These are phyloP conservation scores for Popillia japonica DNA, from an alignment of 1,140 invertebrate species.

Conservation along the genomic window DNA sequence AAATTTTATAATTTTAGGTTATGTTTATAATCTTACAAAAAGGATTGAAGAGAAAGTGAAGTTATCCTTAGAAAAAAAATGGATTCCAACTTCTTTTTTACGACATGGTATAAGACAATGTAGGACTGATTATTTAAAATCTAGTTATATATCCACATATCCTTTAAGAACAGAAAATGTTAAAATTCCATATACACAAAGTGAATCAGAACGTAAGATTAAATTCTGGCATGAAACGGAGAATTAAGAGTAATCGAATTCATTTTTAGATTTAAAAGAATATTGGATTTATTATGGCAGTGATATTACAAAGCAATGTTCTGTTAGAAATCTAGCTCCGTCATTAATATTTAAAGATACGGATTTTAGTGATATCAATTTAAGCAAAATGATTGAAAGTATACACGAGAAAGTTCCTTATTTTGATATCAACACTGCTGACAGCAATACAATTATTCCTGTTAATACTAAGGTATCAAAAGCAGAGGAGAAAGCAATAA, in stretches of 20 bases:
- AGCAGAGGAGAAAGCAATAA: background rate
- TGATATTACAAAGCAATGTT: slow-evolving; percentile 64
- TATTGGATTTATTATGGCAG: slow-evolving; percentile 63
- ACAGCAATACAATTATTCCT: background rate
- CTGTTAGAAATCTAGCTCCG: slow-evolving; percentile 61
- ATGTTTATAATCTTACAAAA: slow-evolving; percentile 49
- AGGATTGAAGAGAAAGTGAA: slow-evolving; percentile 54
- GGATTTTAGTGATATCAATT: slow-evolving; percentile 44
- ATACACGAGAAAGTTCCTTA: background rate
- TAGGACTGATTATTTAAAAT: slow-evolving; percentile 46
- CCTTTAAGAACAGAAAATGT: slow-evolving; percentile 49
- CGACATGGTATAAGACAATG: slow-evolving; percentile 48
- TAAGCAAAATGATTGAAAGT: slow-evolving; percentile 23
- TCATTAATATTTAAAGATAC: slow-evolving; percentile 60
- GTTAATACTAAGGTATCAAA: background rate
- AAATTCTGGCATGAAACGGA: background rate
- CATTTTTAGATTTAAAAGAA: slow-evolving; percentile 62
- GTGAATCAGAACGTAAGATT: slow-evolving; percentile 40
- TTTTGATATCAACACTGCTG: background rate
- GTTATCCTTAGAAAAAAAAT: slow-evolving; percentile 49
- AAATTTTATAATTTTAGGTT: slow-evolving; percentile 44
- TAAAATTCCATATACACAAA: slow-evolving; percentile 41
- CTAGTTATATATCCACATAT: slow-evolving; percentile 52
- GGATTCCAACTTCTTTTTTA: slow-evolving; percentile 53
- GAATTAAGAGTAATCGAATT: background rate